Evolutionary conservation across 1,140 invertebrate species (phyloP).

Genomic region (Aplysia californica): DNA sequence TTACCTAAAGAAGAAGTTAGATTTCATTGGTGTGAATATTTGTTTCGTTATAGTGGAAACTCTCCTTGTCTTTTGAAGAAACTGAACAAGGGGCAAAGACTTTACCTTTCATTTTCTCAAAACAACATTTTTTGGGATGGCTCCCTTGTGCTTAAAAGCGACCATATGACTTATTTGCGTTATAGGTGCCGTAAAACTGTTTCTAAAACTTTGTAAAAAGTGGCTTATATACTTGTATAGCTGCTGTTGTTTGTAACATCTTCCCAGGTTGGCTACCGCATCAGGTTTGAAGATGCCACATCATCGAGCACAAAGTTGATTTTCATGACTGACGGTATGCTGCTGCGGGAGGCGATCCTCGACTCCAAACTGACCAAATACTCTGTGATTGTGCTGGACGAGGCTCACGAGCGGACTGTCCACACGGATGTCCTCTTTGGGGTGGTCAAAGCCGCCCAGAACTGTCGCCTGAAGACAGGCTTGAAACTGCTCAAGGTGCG

Average conservation of each 20-base stretch:
- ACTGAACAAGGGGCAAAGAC: too few species aligned
- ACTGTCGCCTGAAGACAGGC: slow-evolving; percentile 43
- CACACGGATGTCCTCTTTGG: slow-evolving; percentile 94
- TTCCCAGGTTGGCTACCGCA: slow-evolving; percentile 82
- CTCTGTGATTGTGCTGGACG: slow-evolving; percentile 91
- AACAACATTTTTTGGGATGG: background rate
- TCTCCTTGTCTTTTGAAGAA: too few species aligned
- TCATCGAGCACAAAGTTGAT: slow-evolving; percentile 81
- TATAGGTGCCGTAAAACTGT: too few species aligned
- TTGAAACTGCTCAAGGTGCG: slow-evolving; percentile 56
- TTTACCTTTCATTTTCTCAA: background rate
- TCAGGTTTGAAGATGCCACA: slow-evolving; percentile 91
- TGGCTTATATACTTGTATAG: background rate
- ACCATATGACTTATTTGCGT: too few species aligned
- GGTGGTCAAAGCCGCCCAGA: slow-evolving; percentile 76
- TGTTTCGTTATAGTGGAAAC: too few species aligned
- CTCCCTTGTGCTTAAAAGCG: background rate
- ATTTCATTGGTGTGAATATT: too few species aligned
- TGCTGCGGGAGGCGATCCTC: slow-evolving; percentile 87
- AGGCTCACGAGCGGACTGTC: slow-evolving; percentile 96
- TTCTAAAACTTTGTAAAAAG: background rate
- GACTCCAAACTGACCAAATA: slow-evolving; percentile 76
- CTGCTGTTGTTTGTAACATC: background rate
- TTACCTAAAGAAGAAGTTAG: too few species aligned
- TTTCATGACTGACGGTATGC: slow-evolving; percentile 95